These are phyloP conservation scores for Monoplex corrugatus DNA, from an alignment of 2,888 invertebrate species.

Conservation along the genomic window DNA sequence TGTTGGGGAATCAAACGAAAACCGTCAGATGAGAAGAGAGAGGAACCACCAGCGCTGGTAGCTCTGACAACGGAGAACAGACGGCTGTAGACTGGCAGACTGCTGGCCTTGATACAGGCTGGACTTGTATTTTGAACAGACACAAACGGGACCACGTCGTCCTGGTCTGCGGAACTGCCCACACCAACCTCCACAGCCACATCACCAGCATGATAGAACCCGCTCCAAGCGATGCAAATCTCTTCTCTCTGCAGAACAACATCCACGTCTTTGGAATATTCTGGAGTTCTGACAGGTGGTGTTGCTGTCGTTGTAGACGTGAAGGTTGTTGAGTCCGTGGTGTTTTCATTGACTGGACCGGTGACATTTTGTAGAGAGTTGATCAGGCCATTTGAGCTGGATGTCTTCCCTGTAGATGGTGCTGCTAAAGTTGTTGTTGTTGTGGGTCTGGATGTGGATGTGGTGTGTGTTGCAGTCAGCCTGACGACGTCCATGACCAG, in stretches of 20 bases:
- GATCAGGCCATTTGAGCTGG: too few relatives aligned
- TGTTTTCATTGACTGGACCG: neutral
- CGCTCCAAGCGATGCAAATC: slow-evolving; percentile 40
- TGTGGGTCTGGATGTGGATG: neutral
- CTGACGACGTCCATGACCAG: slow-evolving; percentile 50
- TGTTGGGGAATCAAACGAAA: neutral
- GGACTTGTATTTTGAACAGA: neutral
- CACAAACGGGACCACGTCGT: neutral
- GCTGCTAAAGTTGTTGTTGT: neutral
- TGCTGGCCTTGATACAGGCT: slow-evolving; percentile 14
- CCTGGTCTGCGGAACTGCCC: slow-evolving; percentile 8
- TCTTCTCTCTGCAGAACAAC: neutral
- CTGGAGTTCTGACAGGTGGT: neutral
- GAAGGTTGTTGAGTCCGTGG: neutral
- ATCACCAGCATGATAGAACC: slow-evolving; percentile 23
- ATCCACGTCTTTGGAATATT: slow-evolving; percentile 32
- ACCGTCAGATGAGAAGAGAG: slow-evolving; percentile 37
- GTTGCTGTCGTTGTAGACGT: neutral
- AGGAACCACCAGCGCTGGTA: slow-evolving; percentile 28
- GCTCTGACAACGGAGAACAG: slow-evolving; percentile 40
- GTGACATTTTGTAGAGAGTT: too few relatives aligned
- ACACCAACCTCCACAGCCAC: slow-evolving; percentile 1
- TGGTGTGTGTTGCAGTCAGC: too few relatives aligned
- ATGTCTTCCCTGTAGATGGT: neutral
- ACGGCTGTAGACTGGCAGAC: slow-evolving; percentile 37